Evolutionary conservation across 2,797 vertebrate genomes (phyloP).

Genomic region (Myiothlypis coronata): DNA sequence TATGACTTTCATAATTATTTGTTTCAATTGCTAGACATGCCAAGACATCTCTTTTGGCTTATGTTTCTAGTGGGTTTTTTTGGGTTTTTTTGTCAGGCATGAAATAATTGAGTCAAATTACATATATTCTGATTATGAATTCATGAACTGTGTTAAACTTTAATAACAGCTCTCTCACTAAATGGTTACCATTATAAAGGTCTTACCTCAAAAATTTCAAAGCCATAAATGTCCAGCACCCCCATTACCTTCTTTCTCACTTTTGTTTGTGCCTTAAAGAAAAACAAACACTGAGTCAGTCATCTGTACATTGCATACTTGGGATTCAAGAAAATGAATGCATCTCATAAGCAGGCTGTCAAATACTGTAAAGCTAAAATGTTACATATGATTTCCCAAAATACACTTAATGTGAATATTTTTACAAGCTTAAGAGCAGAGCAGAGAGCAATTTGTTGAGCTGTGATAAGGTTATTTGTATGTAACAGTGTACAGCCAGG

Average conservation of each 20-base stretch:
- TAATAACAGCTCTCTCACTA: background rate
- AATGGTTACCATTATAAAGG: background rate
- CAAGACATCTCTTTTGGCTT: background rate
- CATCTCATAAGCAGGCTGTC: background rate
- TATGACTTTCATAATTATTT: background rate
- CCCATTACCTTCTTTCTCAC: conserved; percentile 98
- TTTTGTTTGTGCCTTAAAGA: conserved; percentile 88
- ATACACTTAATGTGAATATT: background rate
- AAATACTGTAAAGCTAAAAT: background rate
- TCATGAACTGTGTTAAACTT: background rate
- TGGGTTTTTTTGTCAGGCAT: background rate
- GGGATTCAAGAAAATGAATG: background rate
- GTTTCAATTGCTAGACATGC: background rate
- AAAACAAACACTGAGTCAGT: background rate
- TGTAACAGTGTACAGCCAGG: background rate
- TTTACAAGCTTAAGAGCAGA: background rate
- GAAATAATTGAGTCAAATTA: background rate
- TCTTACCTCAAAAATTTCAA: conserved; percentile 98
- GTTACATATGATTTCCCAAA: background rate
- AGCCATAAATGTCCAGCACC: conserved; percentile 97
- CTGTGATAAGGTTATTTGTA: background rate
- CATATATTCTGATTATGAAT: background rate
- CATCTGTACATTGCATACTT: background rate
- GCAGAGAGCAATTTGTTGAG: background rate
- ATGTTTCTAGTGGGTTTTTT: background rate